A percentile compares a stretch with the other conserved stretches of the same genome.
Conservation (phyloP, 2,797 vertebrate genomes). For the Steatocranus sp. region DNA sequence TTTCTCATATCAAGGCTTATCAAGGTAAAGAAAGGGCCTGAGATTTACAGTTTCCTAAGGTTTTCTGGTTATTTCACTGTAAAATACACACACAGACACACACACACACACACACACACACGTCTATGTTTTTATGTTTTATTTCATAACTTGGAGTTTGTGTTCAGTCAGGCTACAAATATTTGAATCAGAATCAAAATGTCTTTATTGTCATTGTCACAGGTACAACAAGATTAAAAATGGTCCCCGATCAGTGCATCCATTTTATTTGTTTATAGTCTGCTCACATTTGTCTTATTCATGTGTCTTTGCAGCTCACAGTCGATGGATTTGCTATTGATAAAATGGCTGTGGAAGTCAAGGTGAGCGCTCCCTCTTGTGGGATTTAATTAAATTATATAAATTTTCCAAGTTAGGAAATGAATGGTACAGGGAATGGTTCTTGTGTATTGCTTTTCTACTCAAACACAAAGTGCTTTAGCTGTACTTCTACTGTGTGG, state of each 20-base stretch:
- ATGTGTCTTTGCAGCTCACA: conserved; percentile 78
- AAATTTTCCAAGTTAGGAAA: background rate
- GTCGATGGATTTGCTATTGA: conserved; percentile 95
- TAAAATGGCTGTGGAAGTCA: conserved; percentile 96
- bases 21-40: conserved; percentile 77
- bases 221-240: background rate
- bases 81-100: background rate
- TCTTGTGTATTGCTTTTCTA: background rate
- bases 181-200: background rate
- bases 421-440: background rate
- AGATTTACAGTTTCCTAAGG: background rate
- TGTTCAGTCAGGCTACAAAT: background rate
- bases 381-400: background rate
- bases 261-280: fast-evolving
- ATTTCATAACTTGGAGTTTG: background rate
- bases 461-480: background rate
- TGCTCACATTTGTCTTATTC: background rate
- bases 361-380: conserved; percentile 77
- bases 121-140: background rate
- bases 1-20: conserved; percentile 97
- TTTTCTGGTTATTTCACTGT: background rate
- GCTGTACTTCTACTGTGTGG: background rate
- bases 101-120: fast-evolving
- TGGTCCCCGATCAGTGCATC: background rate
- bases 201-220: background rate